Percentiles rank a stretch among this genome's conserved stretches.
phyloP scores from a whole-genome alignment of 92 coral and sea anemone genomes.

The Paramuricea clavata region DNA sequence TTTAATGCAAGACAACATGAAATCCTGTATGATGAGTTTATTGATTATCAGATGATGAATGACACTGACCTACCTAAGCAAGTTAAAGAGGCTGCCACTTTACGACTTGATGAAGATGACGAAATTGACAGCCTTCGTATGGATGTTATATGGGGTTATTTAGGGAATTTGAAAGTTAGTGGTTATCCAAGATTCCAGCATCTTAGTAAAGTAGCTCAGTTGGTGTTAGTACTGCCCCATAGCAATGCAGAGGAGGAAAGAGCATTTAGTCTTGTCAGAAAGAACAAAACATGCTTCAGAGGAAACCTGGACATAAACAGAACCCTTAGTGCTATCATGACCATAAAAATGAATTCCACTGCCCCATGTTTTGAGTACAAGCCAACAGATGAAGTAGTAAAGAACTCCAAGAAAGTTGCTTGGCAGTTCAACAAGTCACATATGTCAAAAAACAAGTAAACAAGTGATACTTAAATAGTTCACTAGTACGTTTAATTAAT shows the following conservation, averaged over 20 bases:
- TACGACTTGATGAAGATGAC: slow-evolving; percentile 30
- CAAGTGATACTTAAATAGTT: no score
- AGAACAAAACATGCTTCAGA: slow-evolving; percentile 14
- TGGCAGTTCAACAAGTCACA: slow-evolving; percentile 33
- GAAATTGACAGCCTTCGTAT: background rate
- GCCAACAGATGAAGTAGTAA: slow-evolving; percentile 14
- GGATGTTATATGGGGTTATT: slow-evolving; percentile 13
- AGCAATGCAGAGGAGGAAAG: slow-evolving; percentile 13
- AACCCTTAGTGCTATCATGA: slow-evolving; percentile 18
- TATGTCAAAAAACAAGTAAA: slow-evolving; percentile 24
- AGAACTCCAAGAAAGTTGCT: slow-evolving; percentile 13
- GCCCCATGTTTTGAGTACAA: slow-evolving; percentile 16
- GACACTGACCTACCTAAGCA: slow-evolving; percentile 30
- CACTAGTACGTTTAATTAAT: no score
- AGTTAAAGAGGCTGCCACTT: slow-evolving; percentile 23
- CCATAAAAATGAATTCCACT: slow-evolving; percentile 11
- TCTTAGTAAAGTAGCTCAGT: slow-evolving; percentile 7
- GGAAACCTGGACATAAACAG: background rate
- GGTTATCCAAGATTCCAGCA: no score
- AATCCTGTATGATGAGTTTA: slow-evolving; percentile 31
- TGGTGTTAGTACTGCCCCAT: slow-evolving; percentile 1
- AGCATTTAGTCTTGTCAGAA: slow-evolving; percentile 14
- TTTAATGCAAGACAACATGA: slow-evolving; percentile 32
- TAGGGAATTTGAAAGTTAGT: slow-evolving; percentile 9
- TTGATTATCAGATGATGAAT: slow-evolving; percentile 35